phyloP scores from a whole-genome alignment of 2,888 invertebrate genomes.

The Norana najaformis region DNA sequence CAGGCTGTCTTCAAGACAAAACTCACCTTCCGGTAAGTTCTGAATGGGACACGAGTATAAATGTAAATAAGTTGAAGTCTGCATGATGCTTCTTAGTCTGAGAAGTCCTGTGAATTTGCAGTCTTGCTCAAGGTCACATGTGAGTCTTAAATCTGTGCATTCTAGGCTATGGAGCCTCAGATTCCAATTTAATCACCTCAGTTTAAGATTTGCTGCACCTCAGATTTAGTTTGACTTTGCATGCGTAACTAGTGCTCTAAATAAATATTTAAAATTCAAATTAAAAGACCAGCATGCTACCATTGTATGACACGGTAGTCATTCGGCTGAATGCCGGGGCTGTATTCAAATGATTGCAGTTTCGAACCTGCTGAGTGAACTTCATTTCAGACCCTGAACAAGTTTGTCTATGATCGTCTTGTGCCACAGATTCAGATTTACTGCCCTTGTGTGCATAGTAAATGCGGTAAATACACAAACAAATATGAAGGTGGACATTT shows the following conservation, averaged over 20 bases:
- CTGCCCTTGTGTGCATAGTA: no score
- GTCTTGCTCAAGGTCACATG: not conserved
- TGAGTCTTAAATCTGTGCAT: not conserved
- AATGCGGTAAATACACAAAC: no score
- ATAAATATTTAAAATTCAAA: not conserved
- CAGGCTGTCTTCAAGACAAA: conserved; percentile 96
- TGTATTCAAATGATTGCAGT: not conserved
- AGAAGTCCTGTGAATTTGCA: not conserved
- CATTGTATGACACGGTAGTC: not conserved
- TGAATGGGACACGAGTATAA: not conserved
- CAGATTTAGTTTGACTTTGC: no score
- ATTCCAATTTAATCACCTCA: not conserved
- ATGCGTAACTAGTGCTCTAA: not conserved
- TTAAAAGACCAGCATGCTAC: not conserved
- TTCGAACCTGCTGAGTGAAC: not conserved
- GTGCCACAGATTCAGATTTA: no score
- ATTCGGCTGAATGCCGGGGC: not conserved
- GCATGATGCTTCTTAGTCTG: not conserved
- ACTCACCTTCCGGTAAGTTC: conserved; percentile 76
- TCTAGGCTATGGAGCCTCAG: not conserved
- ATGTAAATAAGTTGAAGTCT: not conserved
- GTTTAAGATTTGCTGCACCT: not conserved
- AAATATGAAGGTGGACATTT: no score
- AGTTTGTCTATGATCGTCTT: no score
- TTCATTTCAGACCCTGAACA: no score